phyloP scores from a whole-genome alignment of 2,797 vertebrate species.

The Lagorchestes hirsutus region DNA sequence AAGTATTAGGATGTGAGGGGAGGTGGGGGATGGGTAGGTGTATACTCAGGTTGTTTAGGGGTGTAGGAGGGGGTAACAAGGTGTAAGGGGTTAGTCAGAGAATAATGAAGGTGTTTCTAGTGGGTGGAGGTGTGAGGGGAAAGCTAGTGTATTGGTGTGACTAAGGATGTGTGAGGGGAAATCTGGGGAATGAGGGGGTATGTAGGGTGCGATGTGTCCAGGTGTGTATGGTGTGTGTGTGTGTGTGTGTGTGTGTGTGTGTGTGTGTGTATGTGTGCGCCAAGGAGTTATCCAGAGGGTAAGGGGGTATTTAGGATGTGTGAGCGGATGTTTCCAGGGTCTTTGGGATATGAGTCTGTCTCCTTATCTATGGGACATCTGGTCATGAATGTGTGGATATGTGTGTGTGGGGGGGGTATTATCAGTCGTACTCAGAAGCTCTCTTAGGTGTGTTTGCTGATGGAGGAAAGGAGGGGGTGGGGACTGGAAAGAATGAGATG shows the following conservation, averaged over 20 bases:
- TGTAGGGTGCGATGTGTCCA: neutral
- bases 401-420: conserved; percentile 46
- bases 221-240: no score
- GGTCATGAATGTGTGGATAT: neutral
- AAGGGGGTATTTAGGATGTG: neutral
- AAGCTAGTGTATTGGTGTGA: neutral
- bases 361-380: neutral
- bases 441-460: neutral
- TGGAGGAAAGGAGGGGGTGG: conserved; percentile 71
- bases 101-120: neutral
- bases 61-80: neutral
- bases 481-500: conserved; percentile 73
- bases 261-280: neutral
- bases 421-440: conserved; percentile 68
- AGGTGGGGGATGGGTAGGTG: neutral
- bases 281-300: neutral
- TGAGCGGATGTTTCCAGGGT: neutral
- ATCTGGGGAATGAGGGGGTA: neutral
- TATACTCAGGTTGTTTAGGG: neutral
- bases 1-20: neutral
- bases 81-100: neutral
- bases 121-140: neutral
- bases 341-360: neutral
- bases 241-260: neutral
- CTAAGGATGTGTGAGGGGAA: neutral